Base-by-base conservation (phyloP, 2,113 vertebrate genomes). In the Campylorhamphus procurvoides region DNA sequence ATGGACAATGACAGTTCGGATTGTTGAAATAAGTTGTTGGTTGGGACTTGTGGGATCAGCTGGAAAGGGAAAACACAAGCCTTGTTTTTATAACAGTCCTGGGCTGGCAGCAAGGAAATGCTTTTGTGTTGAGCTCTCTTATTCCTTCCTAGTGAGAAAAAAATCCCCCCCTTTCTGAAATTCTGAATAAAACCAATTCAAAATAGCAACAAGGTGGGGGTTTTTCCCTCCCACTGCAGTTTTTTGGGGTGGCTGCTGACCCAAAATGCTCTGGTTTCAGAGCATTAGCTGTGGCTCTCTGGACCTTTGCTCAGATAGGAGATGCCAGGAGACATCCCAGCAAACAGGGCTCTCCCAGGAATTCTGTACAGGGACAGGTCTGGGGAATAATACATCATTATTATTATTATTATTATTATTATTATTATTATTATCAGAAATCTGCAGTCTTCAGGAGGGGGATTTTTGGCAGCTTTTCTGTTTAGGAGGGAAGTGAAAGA, bases 191-290 rank as follows among this genome's bases (percentile, higher is more conserved):
- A 78, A 33, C 29, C 12, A 29, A 8, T 31, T 11, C 2, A 10
- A 69, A 55, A 12, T 25, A 44, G 12, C 58, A 44, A 40, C 7
- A 4, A 10, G 19, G 6, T 29, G 9, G 8, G 9, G 8, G 14
- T 3, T 53, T 67, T 16, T 16, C 4, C n/a, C 47, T 62, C 28
- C 42, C 16, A 27, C 11, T 2, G 0, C 24, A 12, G 3, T 19
- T 40, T 80, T 84, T 82, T 5, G 1, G 5, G 6, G 18, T 24
- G 42, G 52, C 18, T 1, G 20, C 53, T 50, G 44, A 63, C 27
- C 53, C 42, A 9, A 44, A 72, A 3, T 3, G 1, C 58, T 79
- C 12, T 0, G 0, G 3, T 27, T 92, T 66, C 0, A 2, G 39
- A 87, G 12, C 1, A 0, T 37, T 55, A 49, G 8, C 25, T 67